These are phyloP conservation scores for Anas platyrhynchos DNA, from an alignment of 2,113 vertebrate species.

Conservation along the genomic window DNA sequence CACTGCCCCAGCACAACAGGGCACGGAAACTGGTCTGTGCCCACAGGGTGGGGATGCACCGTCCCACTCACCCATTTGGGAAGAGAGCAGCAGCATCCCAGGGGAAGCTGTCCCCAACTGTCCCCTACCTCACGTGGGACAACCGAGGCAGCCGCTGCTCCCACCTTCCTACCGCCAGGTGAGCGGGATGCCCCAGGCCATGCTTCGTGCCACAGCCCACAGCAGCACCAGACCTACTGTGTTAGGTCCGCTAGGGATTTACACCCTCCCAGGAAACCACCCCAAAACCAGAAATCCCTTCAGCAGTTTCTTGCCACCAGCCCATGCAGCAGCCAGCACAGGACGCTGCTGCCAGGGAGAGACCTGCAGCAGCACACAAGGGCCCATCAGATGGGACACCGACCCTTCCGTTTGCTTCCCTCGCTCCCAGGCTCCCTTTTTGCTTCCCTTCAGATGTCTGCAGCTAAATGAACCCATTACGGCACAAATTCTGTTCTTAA, in stretches of 20 bases:
- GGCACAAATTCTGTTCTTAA: slow-evolving; percentile 20
- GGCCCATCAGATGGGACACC: neutral
- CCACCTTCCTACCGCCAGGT: neutral
- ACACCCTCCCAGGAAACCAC: neutral
- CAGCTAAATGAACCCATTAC: slow-evolving; percentile 48
- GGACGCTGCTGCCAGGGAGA: neutral
- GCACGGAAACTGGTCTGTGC: neutral
- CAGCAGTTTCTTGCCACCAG: neutral
- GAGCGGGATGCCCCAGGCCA: neutral
- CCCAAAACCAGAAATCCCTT: neutral
- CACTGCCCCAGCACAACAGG: neutral
- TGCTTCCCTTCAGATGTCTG: neutral
- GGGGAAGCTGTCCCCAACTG: neutral
- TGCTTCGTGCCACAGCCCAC: neutral
- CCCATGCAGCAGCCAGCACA: neutral
- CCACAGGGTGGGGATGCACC: neutral
- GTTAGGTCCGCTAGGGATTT: neutral
- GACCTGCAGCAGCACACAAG: neutral
- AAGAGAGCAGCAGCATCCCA: neutral
- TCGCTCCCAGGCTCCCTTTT: neutral
- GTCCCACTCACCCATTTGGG: neutral
- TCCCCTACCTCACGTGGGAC: neutral
- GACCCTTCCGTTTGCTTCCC: neutral
- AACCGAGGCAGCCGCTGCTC: neutral
- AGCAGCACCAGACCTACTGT: neutral